These are phyloP conservation scores for Lithophane leautieri DNA, from an alignment of 2,888 invertebrate species.

Conservation along the genomic window DNA sequence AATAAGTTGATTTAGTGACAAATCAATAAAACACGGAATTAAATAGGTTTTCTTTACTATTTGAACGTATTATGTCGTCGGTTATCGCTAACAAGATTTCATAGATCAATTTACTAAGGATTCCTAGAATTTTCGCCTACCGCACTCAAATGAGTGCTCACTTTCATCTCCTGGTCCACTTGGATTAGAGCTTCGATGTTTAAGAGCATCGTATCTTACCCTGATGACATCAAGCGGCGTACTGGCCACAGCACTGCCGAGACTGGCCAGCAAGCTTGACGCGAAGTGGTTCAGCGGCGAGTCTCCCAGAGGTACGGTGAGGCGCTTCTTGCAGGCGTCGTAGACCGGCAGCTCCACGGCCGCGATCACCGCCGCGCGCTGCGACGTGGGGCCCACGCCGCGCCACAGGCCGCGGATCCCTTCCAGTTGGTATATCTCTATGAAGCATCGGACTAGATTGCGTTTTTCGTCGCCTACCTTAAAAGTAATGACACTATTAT, in stretches of 20 bases:
- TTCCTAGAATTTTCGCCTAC: too few species aligned
- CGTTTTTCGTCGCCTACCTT: constrained; percentile 91
- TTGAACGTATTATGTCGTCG: not conserved
- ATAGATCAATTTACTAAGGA: not conserved
- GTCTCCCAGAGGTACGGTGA: constrained; percentile 94
- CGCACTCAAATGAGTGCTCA: not conserved
- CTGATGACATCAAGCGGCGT: constrained; percentile 98
- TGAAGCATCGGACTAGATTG: constrained; percentile 94
- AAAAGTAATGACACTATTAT: not conserved
- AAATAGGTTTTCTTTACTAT: not conserved
- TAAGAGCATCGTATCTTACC: constrained; percentile 88
- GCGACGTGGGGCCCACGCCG: constrained; percentile 98
- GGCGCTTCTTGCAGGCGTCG: constrained; percentile 95
- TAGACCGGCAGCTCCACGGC: constrained; percentile 98
- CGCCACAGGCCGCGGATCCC: constrained; percentile 97
- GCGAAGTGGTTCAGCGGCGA: constrained; percentile 96
- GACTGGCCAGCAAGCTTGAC: constrained; percentile 97
- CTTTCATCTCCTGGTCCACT: not conserved
- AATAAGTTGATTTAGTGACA: not conserved
- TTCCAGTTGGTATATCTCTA: constrained; percentile 95
- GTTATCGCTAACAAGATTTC: not conserved
- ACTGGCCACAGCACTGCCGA: constrained; percentile 97
- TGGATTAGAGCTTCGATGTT: not conserved
- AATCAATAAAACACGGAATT: not conserved
- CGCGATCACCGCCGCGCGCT: constrained; percentile 97